Conservation (phyloP, 2,797 vertebrate species). For the Holocentrus rufus region DNA sequence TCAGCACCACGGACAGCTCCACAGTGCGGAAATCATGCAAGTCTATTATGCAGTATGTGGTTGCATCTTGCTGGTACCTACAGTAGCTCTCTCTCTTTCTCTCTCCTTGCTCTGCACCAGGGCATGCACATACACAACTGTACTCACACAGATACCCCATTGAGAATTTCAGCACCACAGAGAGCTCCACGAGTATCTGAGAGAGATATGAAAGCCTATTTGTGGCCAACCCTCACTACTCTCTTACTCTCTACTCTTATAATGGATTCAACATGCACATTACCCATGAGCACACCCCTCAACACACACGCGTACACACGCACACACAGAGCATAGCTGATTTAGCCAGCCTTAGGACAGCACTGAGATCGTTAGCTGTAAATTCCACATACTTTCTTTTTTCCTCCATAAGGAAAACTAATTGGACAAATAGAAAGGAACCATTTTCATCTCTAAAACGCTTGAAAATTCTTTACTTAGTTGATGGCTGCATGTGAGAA, state of each 20-base stretch:
- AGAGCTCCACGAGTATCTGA: slow-evolving; percentile 42
- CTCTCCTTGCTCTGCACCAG: too few species aligned
- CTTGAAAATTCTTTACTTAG: neutral
- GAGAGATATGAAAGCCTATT: slow-evolving; percentile 8
- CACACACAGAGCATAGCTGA: neutral
- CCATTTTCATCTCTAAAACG: slow-evolving; percentile 1
- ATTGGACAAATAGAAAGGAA: slow-evolving; percentile 10
- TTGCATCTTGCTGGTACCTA: neutral
- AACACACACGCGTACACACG: slow-evolving; percentile 2
- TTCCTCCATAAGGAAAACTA: slow-evolving; percentile 2
- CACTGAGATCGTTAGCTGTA: slow-evolving; percentile 16
- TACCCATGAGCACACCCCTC: neutral
- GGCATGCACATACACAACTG: neutral
- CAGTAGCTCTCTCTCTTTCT: too few species aligned
- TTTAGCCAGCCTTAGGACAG: slow-evolving; percentile 13
- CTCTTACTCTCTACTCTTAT: neutral
- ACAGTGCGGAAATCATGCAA: too few species aligned
- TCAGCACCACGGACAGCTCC: slow-evolving; percentile 53
- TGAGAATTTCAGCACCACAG: slow-evolving; percentile 53
- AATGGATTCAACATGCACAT: neutral
- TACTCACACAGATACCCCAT: neutral
- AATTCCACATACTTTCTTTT: slow-evolving; percentile 21
- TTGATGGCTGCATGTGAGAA: neutral
- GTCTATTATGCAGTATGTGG: neutral
- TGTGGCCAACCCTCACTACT: neutral